Evolutionary conservation across 92 coral and sea anemone species (phyloP), one percentile per base, ranked within the genome.

Genomic region (Pocillopora grandis): DNA sequence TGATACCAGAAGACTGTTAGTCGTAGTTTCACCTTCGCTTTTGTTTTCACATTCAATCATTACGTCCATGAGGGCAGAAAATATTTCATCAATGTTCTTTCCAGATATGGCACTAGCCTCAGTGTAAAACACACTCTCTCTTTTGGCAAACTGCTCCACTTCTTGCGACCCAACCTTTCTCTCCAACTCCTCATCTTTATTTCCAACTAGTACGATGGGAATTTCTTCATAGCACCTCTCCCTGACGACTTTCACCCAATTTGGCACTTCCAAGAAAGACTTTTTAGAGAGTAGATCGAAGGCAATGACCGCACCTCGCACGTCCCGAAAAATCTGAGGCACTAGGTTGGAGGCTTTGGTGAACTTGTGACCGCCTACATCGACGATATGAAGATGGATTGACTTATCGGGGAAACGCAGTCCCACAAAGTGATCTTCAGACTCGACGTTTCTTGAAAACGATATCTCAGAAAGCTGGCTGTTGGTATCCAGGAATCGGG

Each of bases 381-480:
- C 98, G 17, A 94, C 95, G 68, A 94, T 69, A 33, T 94, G 98
- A 58, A 94, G 91, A 71, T 90, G 92, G 33, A 94, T 90, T 56
- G 91, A 89, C 77, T 92, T 92, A 10, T 92, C 93, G 4, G 88
- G 92, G 56, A 89, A 66, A 33, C 87, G 95, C 36, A 94, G 86
- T 3, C 98, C 89, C 77, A 92, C 92, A 55, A 92, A 90, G 84
- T 87, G 90, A 13, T 94, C 93, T 16, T 88, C 95, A 13, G 91
- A 81, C 12, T 67, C 58, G 15, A 90, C 15, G 68, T 95, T 94
- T 18, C 49, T 1, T 10, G 82, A 83, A 12, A 52, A 48, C 7
- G 72, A 23, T 19, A 11, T 15, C 19, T 79, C 72, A 65, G 83
- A 80, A 36, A 90, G 80, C 31, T 68, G 35, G 19, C 67, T 81